Base-by-base conservation (phyloP, 2,888 invertebrate genomes). In the Drosophila birchii region DNA sequence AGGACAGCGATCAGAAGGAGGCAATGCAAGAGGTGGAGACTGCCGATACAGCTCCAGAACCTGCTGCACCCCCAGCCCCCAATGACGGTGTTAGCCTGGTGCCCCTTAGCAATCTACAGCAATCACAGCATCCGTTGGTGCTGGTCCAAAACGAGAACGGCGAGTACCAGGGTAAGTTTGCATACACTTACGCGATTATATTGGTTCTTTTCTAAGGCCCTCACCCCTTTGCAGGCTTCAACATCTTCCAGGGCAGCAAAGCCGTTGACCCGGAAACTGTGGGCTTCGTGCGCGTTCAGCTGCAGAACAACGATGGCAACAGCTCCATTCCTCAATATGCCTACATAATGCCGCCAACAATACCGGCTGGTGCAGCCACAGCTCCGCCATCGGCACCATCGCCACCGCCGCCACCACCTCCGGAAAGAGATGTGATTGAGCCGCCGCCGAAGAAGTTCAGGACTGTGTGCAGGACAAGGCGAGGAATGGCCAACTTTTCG, bases 81-180 rank as follows among this genome's bases (percentile, higher is more conserved):
- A 38, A 26, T 11, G 29, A 39, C 0, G 45, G 53, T 12, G 29
- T 72, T 0, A 73, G 58, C 0, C 14, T 84, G 29, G 81, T 84
- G 16, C 71, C 73, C 11, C 62, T 83, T 0, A 58, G 66, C 44
- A 86, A 80, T 67, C 60, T 89, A 29, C 78, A 88, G 32, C 82
- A 90, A 60, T 76, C 91, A 11, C 88, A 91, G 74, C 89, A 89
- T 79, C 86, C 91, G 7, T 86, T 92, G 14, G 81, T 92, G 0
- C 68, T 92, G n/a, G 87, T 92, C 51, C 91, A 90, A 68, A 91
- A 91, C 23, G 89, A 91, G 26, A 88, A 89, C 20, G 92, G 92
- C 23, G 87, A 90, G 71, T 90, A 87, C 77, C 92, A 92, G 85
- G 90, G 92, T 92, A 80, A 23, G 59, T n/a, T 38, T 5, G 12